These are phyloP conservation scores for Hypothenemus hampei DNA, from an alignment of 1,140 invertebrate species.

Conservation along the genomic window DNA sequence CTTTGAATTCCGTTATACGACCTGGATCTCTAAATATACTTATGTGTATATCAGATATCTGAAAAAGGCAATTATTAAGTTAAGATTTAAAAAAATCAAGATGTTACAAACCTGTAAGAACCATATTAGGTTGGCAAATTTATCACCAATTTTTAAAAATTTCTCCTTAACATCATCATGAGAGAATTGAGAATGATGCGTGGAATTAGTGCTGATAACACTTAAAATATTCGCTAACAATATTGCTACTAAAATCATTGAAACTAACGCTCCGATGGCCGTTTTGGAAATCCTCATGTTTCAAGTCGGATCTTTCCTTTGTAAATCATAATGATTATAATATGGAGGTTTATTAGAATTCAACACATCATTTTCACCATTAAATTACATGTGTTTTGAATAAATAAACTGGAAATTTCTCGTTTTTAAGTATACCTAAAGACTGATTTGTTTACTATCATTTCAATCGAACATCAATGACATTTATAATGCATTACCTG, in stretches of 20 bases:
- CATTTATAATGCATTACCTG: not conserved
- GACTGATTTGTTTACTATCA: not conserved
- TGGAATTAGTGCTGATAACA: conserved; percentile 49
- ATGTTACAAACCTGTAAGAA: conserved; percentile 64
- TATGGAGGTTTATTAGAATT: not conserved
- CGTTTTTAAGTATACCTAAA: not conserved
- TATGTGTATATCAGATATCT: conserved; percentile 87
- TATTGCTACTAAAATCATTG: conserved; percentile 51
- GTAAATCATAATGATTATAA: conserved; percentile 8
- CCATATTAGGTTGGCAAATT: conserved; percentile 61
- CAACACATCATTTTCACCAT: not conserved
- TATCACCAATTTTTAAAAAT: conserved; percentile 48
- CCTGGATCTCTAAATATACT: conserved; percentile 75
- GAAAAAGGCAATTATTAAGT: not conserved
- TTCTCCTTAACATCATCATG: conserved; percentile 25
- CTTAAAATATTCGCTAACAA: conserved; percentile 54
- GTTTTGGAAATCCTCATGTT: conserved; percentile 51
- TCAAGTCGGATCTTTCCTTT: conserved; percentile 5
- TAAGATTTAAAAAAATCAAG: not conserved
- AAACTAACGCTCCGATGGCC: conserved; percentile 47
- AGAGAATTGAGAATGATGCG: conserved; percentile 5
- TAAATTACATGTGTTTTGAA: not conserved
- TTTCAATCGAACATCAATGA: not conserved
- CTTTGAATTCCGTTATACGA: conserved; percentile 70
- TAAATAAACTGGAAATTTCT: not conserved